These are phyloP conservation scores for Clistopyga incitator DNA, from an alignment of 2,888 invertebrate species.

Conservation along the genomic window DNA sequence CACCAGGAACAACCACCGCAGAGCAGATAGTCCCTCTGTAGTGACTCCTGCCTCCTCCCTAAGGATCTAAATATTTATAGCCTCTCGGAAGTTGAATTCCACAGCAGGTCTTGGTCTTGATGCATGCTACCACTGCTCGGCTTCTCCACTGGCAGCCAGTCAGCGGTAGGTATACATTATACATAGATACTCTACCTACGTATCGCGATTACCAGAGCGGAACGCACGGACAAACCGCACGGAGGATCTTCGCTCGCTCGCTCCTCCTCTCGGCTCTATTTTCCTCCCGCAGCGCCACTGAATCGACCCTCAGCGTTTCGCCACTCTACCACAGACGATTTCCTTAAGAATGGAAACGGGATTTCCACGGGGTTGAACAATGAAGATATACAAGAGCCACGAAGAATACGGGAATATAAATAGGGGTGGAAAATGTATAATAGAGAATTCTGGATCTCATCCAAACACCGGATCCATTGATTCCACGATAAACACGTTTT, in stretches of 20 bases:
- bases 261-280: background rate
- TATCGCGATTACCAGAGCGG: slow-evolving; percentile 72
- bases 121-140: background rate
- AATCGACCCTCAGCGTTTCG: slow-evolving; percentile 2
- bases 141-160: slow-evolving; percentile 7
- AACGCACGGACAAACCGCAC: slow-evolving; percentile 66
- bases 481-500: slow-evolving; percentile 4
- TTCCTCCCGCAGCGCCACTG: background rate
- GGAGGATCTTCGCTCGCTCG: slow-evolving; percentile 61
- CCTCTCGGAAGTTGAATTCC: slow-evolving; percentile 66
- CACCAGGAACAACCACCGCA: slow-evolving; percentile 15
- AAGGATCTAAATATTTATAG: slow-evolving; percentile 68
- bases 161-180: slow-evolving; percentile 44
- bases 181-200: slow-evolving; percentile 17
- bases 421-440: slow-evolving; percentile 6
- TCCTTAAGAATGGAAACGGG: slow-evolving; percentile 49
- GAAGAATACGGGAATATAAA: background rate
- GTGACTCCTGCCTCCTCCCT: slow-evolving; percentile 36
- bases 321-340: slow-evolving; percentile 38
- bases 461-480: slow-evolving; percentile 1
- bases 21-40: slow-evolving; percentile 13
- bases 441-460: slow-evolving; percentile 1
- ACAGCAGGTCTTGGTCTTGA: slow-evolving; percentile 45
- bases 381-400: slow-evolving; percentile 17
- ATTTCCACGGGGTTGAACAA: slow-evolving; percentile 47